These are phyloP conservation scores for Indicator maculatus DNA, from an alignment of 2,113 vertebrate species.

Conservation along the genomic window DNA sequence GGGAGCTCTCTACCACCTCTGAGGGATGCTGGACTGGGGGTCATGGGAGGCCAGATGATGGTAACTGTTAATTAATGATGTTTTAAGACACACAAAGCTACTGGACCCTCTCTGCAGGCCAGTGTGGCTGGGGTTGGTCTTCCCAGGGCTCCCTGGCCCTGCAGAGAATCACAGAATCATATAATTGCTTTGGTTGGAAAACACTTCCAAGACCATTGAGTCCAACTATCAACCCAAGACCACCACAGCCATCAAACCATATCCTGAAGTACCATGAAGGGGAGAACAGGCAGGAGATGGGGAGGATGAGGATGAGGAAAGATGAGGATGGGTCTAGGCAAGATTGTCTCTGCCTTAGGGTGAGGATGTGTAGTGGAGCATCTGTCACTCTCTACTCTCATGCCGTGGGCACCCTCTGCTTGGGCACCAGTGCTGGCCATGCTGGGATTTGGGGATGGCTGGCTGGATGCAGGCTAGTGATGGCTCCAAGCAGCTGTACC, in stretches of 20 bases:
- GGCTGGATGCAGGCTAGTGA: neutral
- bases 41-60: neutral
- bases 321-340: neutral
- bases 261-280: too few species aligned
- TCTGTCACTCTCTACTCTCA: neutral
- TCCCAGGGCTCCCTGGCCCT: neutral
- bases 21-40: neutral
- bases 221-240: too few species aligned
- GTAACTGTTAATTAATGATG: neutral
- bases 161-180: neutral
- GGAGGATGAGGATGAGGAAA: too few species aligned
- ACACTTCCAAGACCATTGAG: too few species aligned
- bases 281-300: too few species aligned
- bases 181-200: too few species aligned
- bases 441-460: neutral
- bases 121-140: accelerated
- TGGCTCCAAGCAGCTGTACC: neutral
- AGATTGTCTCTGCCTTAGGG: neutral
- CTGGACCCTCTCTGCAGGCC: neutral
- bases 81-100: neutral
- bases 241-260: too few species aligned
- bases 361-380: neutral
- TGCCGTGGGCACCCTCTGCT: neutral
- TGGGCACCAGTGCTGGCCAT: accelerated
- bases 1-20: neutral